Percentiles rank a stretch among this genome's conserved stretches.
phyloP scores from a whole-genome alignment of 2,888 invertebrate genomes.

The Bibio marci region DNA sequence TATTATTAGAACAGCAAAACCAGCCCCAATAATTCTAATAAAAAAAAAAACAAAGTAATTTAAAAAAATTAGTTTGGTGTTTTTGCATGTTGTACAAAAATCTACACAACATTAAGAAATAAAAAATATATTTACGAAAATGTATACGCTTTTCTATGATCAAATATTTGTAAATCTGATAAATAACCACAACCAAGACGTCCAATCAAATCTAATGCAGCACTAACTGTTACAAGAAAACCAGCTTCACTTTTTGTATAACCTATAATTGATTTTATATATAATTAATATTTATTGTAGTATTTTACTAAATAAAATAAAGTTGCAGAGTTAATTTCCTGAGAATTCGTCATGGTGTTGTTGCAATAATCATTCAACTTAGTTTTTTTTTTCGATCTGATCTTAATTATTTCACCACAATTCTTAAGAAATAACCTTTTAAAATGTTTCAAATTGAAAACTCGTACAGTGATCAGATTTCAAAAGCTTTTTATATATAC shows the following conservation, averaged over 20 bases:
- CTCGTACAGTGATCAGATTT: too few species aligned
- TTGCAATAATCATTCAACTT: too few species aligned
- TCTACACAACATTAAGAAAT: not conserved
- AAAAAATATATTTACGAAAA: slow-evolving; percentile 34
- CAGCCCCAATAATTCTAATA: slow-evolving; percentile 48
- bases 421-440: too few species aligned
- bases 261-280: slow-evolving; percentile 13
- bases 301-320: too few species aligned
- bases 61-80: not conserved
- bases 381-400: too few species aligned
- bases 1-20: slow-evolving; percentile 45
- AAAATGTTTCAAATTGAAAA: too few species aligned
- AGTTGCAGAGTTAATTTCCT: too few species aligned
- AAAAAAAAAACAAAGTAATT: slow-evolving; percentile 11
- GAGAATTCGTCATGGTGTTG: too few species aligned
- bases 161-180: slow-evolving; percentile 53
- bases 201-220: slow-evolving; percentile 52
- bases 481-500: too few species aligned
- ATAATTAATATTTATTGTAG: too few species aligned
- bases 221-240: slow-evolving; percentile 55
- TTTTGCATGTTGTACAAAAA: not conserved
- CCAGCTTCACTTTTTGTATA: slow-evolving; percentile 35
- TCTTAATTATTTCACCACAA: too few species aligned
- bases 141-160: slow-evolving; percentile 51
- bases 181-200: slow-evolving; percentile 55